Conservation (phyloP, 2,113 vertebrate species). For the Vicugna pacos region DNA sequence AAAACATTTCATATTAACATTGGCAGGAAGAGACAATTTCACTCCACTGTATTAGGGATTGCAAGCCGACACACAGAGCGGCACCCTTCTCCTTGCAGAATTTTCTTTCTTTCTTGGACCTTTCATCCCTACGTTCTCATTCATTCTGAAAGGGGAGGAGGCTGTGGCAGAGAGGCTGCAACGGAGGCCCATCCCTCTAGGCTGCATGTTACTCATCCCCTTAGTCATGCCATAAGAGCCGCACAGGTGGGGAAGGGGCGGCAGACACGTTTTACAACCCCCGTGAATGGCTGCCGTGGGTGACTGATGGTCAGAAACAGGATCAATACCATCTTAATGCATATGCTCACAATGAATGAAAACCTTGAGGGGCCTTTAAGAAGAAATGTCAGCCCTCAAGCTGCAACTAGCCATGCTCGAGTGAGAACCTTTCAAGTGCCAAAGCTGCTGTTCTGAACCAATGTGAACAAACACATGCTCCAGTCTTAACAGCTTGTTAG, state of each 20-base stretch:
- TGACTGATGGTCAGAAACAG: not conserved
- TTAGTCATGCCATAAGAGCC: not conserved
- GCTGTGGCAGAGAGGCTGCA: not conserved
- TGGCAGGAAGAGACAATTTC: not conserved
- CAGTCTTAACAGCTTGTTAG: not conserved
- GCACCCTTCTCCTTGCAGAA: not conserved
- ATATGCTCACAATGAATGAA: not conserved
- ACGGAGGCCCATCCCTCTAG: not conserved
- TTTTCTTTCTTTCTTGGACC: not conserved
- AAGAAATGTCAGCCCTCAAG: constrained; percentile 14
- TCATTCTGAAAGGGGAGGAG: not conserved
- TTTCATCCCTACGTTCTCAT: not conserved
- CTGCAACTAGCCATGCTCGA: not conserved
- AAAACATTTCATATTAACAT: not conserved
- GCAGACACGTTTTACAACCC: not conserved
- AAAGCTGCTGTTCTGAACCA: not conserved
- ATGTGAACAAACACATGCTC: not conserved
- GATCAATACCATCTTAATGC: not conserved
- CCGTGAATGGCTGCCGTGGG: not conserved
- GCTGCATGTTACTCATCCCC: not conserved
- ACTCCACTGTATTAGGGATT: not conserved
- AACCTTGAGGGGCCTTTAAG: not conserved
- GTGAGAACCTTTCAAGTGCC: not conserved
- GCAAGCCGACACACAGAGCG: not conserved
- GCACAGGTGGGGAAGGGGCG: not conserved